Base-by-base conservation (phyloP, 2,113 vertebrate species). In the Calyptommatus sinebrachiatus region DNA sequence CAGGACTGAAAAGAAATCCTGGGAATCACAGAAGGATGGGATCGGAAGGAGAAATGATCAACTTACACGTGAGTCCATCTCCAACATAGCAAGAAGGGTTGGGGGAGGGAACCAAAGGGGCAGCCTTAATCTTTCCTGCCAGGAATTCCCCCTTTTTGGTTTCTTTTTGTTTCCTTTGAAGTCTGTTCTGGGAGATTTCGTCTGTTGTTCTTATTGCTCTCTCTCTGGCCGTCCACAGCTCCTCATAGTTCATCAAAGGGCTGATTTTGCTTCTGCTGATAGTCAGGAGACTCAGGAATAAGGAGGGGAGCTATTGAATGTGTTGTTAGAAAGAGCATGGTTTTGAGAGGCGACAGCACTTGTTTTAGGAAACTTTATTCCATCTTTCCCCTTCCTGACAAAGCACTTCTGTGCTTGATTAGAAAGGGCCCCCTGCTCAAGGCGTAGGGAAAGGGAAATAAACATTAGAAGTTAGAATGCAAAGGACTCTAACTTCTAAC, bases 31-130 rank as follows among this genome's bases (percentile, higher is more conserved):
- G 61, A 16, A 68, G 82, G 68, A 95, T 95, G 94, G 91, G 91
- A 72, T 89, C 89, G 0, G 91, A 86, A 73, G 60, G 92, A 73
- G 94, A 94, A 84, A 86, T 53, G 83, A 65, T 84, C 79, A 50
- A 78, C 12, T 77, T 91, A 11, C 94, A 90, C 73, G 95, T 95
- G 89, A 94, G 95, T 93, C 84, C 14, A 0, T 8, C 75, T 9
- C 0, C 1, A 83, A 84, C 73, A 74, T 22, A 14, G 0, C 18
- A 7, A 0, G 0, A 82, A 86, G 73, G 12, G 45, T 57, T 69
- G 75, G 73, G 72, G 81, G 73, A 28, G 3, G 14, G 7, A 50
- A 41, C 77, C 50, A 22, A 72, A 84, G 76, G 26, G 65, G 0
- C 63, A 61, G 26, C 10, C 0, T 5, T 48, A 9, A 22, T 1